Percentiles rank a stretch among this genome's conserved stretches.
Conservation (phyloP, 2,797 vertebrate species). For the Chrosomus eos region DNA sequence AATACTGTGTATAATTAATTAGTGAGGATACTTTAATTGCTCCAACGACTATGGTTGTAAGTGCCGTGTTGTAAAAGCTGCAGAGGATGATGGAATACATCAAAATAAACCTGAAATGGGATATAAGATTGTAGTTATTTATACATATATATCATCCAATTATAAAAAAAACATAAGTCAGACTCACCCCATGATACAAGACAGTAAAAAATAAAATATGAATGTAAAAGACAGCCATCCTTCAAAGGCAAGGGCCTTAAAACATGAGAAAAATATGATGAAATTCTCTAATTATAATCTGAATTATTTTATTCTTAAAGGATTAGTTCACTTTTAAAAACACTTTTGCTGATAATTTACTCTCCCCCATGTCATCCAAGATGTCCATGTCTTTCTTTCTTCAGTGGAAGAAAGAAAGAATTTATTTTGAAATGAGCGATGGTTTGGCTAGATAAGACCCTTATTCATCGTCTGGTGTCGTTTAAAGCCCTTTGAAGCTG, state of each 20-base stretch:
- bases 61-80: constrained; percentile 91
- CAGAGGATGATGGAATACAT: constrained; percentile 92
- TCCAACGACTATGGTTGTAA: constrained; percentile 90
- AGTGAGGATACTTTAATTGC: constrained; percentile 83
- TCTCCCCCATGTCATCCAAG: too few relatives aligned
- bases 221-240: constrained; percentile 84
- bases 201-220: constrained; percentile 85
- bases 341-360: too few relatives aligned
- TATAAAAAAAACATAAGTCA: not conserved
- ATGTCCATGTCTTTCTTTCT: too few relatives aligned
- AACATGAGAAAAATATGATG: not conserved
- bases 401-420: too few relatives aligned
- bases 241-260: constrained; percentile 83
- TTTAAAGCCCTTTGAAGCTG: too few relatives aligned
- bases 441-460: too few relatives aligned
- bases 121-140: not conserved
- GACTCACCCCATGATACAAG: constrained; percentile 92
- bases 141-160: not conserved
- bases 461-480: too few relatives aligned
- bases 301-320: not conserved
- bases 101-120: constrained; percentile 84
- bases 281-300: not conserved
- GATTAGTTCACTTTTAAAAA: too few relatives aligned
- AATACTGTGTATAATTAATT: not conserved
- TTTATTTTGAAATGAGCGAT: too few relatives aligned